Evolutionary conservation across 2,113 vertebrate genomes (phyloP), one percentile per base, ranked within the genome.

Genomic region (Oceanodroma tethys): DNA sequence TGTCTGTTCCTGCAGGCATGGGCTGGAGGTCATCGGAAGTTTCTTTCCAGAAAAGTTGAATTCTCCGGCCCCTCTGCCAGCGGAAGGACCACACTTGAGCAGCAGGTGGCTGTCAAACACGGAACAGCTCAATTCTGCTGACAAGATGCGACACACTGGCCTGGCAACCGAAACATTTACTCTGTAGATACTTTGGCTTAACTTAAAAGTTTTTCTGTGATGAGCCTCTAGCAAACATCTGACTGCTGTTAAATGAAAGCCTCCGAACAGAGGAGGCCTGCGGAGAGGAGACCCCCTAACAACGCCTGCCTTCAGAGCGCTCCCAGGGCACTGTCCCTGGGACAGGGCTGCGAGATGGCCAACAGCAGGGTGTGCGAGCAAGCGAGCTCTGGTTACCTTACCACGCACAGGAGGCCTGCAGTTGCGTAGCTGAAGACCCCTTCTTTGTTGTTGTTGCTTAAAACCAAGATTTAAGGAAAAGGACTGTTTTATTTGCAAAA

Each of bases 181-280:
- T 88, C 92, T 86, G 74, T 26, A 90, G 62, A 76, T n/a, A 66
- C 50, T 95, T 86, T 94, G 95, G 97, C 92, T 93, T n/a, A 30
- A 79, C 93, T 94, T 94, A 5, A 96, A 96, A 93, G 68, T 48
- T 81, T 29, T 88, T 63, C 63, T 71, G 78, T 7, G 65, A 32
- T 30, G 78, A 94, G 83, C 93, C 93, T 91, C 60, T 10, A 93
- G 89, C 86, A 81, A 96, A 93, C 73, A 95, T 96, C 94, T 92
- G 94, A 58, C 68, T 62, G 80, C 55, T 87, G 81, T 95, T 86
- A 94, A 81, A 94, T 18, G 75, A 62, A 75, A 93, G 84, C 63
- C 48, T n/a, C 59, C 32, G 83, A 70, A 84, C 38, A 95, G 68
- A 93, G 80, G 65, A 62, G 26, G 50, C 94, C 95, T 75, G 91